Conservation (phyloP, 2,113 vertebrate genomes). For the Seriola dumerili region DNA sequence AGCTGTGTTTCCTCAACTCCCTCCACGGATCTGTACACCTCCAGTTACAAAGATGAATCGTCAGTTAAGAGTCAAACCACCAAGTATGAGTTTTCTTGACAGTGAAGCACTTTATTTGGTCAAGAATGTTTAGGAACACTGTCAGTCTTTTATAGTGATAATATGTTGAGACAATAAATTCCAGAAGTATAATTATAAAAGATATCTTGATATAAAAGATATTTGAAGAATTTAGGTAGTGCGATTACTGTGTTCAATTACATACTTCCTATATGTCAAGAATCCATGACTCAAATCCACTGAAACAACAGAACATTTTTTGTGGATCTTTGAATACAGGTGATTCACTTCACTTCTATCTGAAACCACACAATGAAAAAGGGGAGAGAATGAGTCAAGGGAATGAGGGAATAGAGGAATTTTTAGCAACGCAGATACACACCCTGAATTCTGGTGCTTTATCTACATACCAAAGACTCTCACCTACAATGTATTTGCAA, state of each 20-base stretch:
- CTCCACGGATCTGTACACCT: constrained; percentile 53
- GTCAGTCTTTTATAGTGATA: background rate
- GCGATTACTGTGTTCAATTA: no score
- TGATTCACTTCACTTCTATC: background rate
- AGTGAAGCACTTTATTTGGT: background rate
- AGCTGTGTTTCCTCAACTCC: constrained; percentile 70
- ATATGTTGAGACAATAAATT: no score
- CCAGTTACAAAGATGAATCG: constrained; percentile 69
- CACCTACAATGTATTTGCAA: background rate
- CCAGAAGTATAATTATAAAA: no score
- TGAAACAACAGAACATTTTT: background rate
- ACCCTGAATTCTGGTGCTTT: background rate
- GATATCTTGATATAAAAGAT: no score
- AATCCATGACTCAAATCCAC: background rate
- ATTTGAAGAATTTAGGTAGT: no score
- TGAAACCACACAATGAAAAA: background rate
- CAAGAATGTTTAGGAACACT: background rate
- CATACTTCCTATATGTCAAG: no score
- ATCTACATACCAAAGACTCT: background rate
- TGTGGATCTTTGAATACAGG: background rate
- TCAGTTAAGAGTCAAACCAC: constrained; percentile 46
- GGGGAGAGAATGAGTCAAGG: no score
- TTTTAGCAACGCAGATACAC: background rate
- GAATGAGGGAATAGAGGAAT: background rate
- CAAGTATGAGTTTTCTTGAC: constrained; percentile 42